Evolutionary conservation across 1,140 invertebrate species (phyloP).

Genomic region (Macrosteles quadrilineatus): DNA sequence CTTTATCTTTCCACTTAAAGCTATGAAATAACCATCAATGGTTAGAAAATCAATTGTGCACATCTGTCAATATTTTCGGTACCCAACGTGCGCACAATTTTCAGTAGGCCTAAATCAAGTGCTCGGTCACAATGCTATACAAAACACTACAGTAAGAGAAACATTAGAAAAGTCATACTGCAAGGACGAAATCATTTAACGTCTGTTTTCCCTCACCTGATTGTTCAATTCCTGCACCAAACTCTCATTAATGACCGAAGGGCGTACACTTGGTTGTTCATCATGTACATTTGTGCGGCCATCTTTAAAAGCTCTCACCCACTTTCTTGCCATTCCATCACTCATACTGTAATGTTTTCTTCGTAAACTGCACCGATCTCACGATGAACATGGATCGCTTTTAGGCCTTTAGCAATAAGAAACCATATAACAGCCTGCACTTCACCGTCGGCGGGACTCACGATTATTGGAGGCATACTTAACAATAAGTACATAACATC

Average conservation of each 20-base stretch:
- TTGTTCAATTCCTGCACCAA: neutral
- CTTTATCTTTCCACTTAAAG: too few relatives aligned
- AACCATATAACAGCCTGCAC: neutral
- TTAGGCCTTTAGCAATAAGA: neutral
- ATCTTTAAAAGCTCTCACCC: too few relatives aligned
- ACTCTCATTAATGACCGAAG: neutral
- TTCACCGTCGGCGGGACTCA: neutral
- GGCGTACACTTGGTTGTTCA: neutral
- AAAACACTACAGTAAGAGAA: conserved; percentile 6
- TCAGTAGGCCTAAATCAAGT: conserved; percentile 4
- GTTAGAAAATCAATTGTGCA: too few relatives aligned
- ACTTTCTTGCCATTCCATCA: neutral
- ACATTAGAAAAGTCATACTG: neutral
- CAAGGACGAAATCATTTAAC: neutral
- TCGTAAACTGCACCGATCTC: neutral
- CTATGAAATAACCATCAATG: too few relatives aligned
- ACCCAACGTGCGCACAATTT: conserved; percentile 32
- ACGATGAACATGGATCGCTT: neutral
- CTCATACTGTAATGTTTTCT: neutral
- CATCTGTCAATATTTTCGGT: conserved; percentile 29
- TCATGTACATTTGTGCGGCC: neutral
- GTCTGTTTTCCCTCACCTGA: neutral
- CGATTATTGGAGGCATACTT: neutral
- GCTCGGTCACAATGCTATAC: conserved; percentile 18
- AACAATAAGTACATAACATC: too few relatives aligned